Percentiles rank a stretch among this genome's conserved stretches.
phyloP scores from a whole-genome alignment of 1,140 invertebrate genomes.

The Danaus melanippus region DNA sequence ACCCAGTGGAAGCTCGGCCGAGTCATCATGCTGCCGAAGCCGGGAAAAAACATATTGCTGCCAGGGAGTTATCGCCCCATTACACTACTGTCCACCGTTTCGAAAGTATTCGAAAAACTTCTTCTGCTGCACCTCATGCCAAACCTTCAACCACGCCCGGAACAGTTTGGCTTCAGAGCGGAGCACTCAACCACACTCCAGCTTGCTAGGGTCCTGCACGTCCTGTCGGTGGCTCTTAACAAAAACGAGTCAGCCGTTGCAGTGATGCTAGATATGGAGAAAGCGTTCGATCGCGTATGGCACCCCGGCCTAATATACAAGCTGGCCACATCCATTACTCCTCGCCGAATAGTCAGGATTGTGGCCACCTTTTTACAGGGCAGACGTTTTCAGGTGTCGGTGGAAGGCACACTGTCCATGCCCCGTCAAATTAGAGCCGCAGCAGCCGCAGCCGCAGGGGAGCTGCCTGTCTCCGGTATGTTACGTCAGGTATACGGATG shows the following conservation, averaged over 20 bases:
- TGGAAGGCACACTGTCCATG: constrained; percentile 9
- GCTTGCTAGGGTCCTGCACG: constrained; percentile 22
- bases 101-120: constrained; percentile 37
- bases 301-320: constrained; percentile 24
- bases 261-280: too few species aligned
- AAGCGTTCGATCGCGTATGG: too few species aligned
- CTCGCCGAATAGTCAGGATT: not conserved
- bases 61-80: constrained; percentile 40
- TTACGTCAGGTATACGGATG: constrained; percentile 13
- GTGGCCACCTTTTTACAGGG: constrained; percentile 14
- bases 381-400: constrained; percentile 13
- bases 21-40: constrained; percentile 35
- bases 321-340: constrained; percentile 2
- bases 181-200: constrained; percentile 33
- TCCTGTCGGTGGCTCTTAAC: constrained; percentile 13
- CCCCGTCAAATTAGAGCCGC: constrained; percentile 12
- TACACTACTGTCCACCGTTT: constrained; percentile 28
- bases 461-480: constrained; percentile 19
- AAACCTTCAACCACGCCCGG: constrained; percentile 6
- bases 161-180: constrained; percentile 45
- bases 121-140: constrained; percentile 23
- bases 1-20: constrained; percentile 32
- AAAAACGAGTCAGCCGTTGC: constrained; percentile 20
- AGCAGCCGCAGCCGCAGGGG: constrained; percentile 1
- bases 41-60: constrained; percentile 19